A percentile compares a stretch with the other conserved stretches of the same genome.
Conservation (phyloP, 1,140 invertebrate genomes). For the Zophobas atratus region DNA sequence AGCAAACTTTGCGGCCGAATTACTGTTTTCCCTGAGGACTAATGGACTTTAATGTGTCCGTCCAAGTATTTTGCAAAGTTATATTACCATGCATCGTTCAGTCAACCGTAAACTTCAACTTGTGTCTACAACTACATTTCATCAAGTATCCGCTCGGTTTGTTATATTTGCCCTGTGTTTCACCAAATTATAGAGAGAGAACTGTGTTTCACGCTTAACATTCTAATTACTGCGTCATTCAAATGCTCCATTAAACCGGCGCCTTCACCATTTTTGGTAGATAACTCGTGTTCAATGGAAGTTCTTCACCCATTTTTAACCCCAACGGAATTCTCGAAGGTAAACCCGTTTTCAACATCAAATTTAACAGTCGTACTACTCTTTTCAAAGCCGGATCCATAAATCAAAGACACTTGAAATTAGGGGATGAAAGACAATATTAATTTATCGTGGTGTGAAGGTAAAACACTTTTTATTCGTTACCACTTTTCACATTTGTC, state of each 20-base stretch:
- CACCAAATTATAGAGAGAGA: conserved; percentile 24
- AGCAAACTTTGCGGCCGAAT: background rate
- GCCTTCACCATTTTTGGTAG: conserved; percentile 4
- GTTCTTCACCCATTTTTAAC: background rate
- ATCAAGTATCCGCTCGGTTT: conserved; percentile 23
- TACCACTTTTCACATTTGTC: too few species aligned
- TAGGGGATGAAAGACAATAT: too few species aligned
- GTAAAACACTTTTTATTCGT: too few species aligned
- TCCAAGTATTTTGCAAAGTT: conserved; percentile 1
- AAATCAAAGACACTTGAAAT: too few species aligned
- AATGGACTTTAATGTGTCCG: conserved; percentile 13
- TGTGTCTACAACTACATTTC: conserved; percentile 14
- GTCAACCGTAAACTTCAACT: conserved; percentile 15
- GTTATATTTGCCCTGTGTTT: conserved; percentile 17
- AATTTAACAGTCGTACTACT: too few species aligned
- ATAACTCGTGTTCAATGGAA: background rate
- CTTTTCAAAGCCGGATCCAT: too few species aligned
- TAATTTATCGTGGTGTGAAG: too few species aligned
- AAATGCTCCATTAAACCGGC: conserved; percentile 5
- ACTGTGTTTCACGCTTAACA: conserved; percentile 21
- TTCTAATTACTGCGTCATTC: conserved; percentile 14
- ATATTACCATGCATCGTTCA: conserved; percentile 10
- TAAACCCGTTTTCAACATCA: too few species aligned
- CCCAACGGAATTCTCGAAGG: too few species aligned
- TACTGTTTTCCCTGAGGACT: conserved; percentile 1